Evolutionary conservation across 2,888 invertebrate species (phyloP).

Genomic region (Rotaria socialis): DNA sequence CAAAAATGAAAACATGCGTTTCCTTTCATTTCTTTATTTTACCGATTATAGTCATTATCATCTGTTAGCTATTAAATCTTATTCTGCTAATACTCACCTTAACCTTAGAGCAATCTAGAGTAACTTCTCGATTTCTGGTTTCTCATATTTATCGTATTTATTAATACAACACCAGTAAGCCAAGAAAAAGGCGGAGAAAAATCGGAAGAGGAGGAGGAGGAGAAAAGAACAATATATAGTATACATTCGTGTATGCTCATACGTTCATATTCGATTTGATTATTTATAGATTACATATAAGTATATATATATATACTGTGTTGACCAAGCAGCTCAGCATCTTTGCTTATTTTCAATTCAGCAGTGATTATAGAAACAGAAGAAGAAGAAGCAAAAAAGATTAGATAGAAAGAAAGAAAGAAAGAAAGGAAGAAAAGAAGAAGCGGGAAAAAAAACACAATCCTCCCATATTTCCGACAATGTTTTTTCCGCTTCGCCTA

Average conservation of each 20-base stretch:
- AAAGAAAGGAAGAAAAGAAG: neutral
- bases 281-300: conserved; percentile 3
- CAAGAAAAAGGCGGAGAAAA: neutral
- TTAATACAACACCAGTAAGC: too few relatives aligned
- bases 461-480: conserved; percentile 7
- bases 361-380: neutral
- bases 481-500: neutral
- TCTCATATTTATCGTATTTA: neutral
- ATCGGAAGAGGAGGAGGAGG: neutral
- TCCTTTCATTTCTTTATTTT: too few relatives aligned
- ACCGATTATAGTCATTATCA: too few relatives aligned
- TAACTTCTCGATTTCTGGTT: neutral
- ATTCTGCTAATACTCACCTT: neutral
- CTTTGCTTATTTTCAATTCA: neutral
- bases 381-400: neutral
- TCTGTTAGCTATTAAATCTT: too few relatives aligned
- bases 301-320: neutral
- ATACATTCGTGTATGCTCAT: neutral
- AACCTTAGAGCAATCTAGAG: neutral
- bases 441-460: neutral
- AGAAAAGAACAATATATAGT: neutral
- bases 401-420: neutral
- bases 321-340: conserved; percentile 2
- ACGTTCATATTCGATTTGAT: conserved; percentile 21
- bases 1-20: too few relatives aligned